Percentiles rank a stretch among this genome's conserved stretches.
Conservation (phyloP, 2,888 invertebrate species). For the Mythimna loreyi region DNA sequence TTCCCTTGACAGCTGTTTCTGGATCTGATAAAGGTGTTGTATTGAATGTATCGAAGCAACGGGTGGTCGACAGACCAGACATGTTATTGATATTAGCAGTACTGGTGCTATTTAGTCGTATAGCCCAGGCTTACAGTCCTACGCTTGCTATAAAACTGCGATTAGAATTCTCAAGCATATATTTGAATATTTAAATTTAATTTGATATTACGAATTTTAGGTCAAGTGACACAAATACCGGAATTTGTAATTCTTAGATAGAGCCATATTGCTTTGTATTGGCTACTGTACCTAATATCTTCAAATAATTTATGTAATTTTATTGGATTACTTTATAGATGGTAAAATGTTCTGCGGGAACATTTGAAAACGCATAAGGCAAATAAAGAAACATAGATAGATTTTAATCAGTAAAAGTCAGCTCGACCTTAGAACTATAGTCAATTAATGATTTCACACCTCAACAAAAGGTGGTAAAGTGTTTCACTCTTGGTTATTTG, state of each 20-base stretch:
- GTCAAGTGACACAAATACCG: constrained; percentile 1
- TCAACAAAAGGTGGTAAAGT: background rate
- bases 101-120: constrained; percentile 41
- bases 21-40: constrained; percentile 51
- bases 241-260: constrained; percentile 16
- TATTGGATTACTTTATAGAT: background rate
- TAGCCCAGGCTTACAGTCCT: constrained; percentile 25
- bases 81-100: constrained; percentile 29
- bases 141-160: constrained; percentile 42
- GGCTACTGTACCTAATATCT: background rate
- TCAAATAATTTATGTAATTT: too few species aligned
- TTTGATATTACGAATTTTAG: constrained; percentile 16
- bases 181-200: constrained; percentile 44
- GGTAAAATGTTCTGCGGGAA: background rate
- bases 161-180: constrained; percentile 34
- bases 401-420: too few species aligned
- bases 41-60: constrained; percentile 37
- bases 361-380: too few species aligned
- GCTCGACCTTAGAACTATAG: too few species aligned
- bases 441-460: too few species aligned
- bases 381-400: too few species aligned
- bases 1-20: constrained; percentile 46
- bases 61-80: constrained; percentile 40
- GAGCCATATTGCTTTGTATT: background rate
- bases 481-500: background rate